Percentiles rank a stretch among this genome's conserved stretches.
Conservation (phyloP, 1,140 invertebrate genomes). For the Bradysia coprophila region DNA sequence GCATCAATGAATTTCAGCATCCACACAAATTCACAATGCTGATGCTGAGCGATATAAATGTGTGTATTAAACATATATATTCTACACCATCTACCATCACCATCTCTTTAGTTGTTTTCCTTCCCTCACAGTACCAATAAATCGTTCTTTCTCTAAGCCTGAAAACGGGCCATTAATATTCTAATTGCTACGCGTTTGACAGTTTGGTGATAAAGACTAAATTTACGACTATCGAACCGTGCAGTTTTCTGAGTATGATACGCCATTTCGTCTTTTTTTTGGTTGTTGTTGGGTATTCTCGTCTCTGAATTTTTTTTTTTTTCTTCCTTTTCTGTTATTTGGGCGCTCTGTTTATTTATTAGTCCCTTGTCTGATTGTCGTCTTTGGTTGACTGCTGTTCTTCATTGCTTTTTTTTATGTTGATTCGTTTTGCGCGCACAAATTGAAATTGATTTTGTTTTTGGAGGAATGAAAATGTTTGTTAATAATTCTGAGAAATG, state of each 20-base stretch:
- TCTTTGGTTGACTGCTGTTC: not conserved
- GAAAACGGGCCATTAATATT: conserved; percentile 4
- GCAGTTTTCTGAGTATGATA: not conserved
- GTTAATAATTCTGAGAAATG: no score
- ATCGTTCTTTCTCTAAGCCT: conserved; percentile 3
- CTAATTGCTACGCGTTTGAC: conserved; percentile 5
- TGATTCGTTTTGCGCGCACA: not conserved
- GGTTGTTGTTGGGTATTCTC: not conserved
- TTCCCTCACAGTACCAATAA: conserved; percentile 3
- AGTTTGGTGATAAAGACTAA: conserved; percentile 5
- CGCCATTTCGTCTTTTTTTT: conserved; percentile 1
- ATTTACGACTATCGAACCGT: conserved; percentile 2
- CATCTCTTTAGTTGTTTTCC: not conserved
- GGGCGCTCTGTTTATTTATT: not conserved
- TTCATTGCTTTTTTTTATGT: not conserved
- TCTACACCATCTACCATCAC: not conserved
- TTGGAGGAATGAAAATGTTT: no score
- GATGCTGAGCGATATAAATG: not conserved
- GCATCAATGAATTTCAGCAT: not conserved
- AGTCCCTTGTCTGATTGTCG: not conserved
- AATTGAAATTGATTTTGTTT: not conserved
- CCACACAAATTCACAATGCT: not conserved
- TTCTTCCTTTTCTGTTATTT: not conserved
- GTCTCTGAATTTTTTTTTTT: not conserved
- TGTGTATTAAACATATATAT: not conserved